A percentile compares a stretch with the other conserved stretches of the same genome.
phyloP scores from a whole-genome alignment of 2,797 vertebrate genomes.

The Enteromius radiatus region DNA sequence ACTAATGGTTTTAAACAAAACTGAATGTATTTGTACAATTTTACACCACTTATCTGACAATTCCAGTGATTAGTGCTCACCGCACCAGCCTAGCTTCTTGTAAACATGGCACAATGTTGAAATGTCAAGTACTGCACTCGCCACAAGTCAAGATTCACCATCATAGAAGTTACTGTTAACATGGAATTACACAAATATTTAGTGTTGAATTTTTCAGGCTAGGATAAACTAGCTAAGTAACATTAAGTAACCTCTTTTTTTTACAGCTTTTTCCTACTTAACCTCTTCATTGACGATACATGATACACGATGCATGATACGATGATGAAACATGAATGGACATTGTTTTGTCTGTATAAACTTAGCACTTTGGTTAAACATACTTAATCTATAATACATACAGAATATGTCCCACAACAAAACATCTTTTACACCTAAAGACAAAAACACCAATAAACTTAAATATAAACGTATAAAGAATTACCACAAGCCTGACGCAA shows the following conservation, averaged over 20 bases:
- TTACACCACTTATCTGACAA: background rate
- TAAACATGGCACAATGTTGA: background rate
- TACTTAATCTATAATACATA: background rate
- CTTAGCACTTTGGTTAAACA: constrained; percentile 32
- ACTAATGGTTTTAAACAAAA: background rate
- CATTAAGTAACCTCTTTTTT: background rate
- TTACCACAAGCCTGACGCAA: constrained; percentile 1
- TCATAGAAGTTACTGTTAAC: background rate
- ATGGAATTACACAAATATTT: background rate
- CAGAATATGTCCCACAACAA: constrained; percentile 39
- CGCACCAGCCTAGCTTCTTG: background rate
- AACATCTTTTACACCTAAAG: constrained; percentile 16
- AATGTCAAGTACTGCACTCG: background rate
- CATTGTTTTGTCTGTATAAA: constrained; percentile 5
- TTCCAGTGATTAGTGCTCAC: background rate
- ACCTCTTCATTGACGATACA: too few species aligned
- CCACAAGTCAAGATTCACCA: background rate
- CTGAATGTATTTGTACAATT: background rate
- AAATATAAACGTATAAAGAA: constrained; percentile 7
- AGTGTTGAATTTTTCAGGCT: background rate
- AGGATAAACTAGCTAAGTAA: background rate
- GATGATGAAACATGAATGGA: background rate
- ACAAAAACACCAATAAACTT: constrained; percentile 29
- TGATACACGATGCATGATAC: too few species aligned
- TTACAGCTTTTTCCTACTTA: background rate